Base-by-base conservation (phyloP, 2,888 invertebrate genomes). In the Plusia festucae region DNA sequence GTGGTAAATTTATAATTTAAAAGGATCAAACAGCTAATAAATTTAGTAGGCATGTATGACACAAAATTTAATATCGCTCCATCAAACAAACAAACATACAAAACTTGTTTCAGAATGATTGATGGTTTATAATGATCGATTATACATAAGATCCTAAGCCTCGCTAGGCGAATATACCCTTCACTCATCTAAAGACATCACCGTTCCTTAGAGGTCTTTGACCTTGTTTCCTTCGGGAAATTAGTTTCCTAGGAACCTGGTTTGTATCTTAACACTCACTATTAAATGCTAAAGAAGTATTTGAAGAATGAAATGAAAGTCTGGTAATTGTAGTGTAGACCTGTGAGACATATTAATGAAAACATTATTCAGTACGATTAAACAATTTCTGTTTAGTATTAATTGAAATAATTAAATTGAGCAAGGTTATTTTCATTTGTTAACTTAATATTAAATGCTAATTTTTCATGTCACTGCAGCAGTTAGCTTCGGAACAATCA, bases 261-360 rank as follows among this genome's bases (percentile, higher is more conserved):
- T 30, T n/a, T n/a, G 40, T 40, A 6, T 40, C 0, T 40, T n/a
- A n/a, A 5, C 5, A 40, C n/a, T n/a, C 40, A 13, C 16, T 24
- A 0, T 58, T 60, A 20, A 27, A 54, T 20, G 11, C 27, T 56
- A 27, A 11, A 46, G 27, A 51, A 20, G 30, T 27, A 15, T 13
- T 9, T 44, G 52, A 30, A 53, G 44, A 70, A 74, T 60, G 53
- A n/a, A n/a, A 16, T 9, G 2, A 57, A 54, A 9, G 34, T 24
- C 27, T 30, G 8, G 53, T 46, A 18, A 65, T 52, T 65, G 58
- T 49, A 15, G 55, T 53, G 16, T 24, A 55, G 11, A 13, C 60
- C 18, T 24, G 30, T 46, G 54, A 70, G 75, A 75, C 52, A 44
- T 60, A 16, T 54, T 30, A 55, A 51, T 73, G 62, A 16, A 55